Percentiles rank a stretch among this genome's conserved stretches.
These are phyloP conservation scores for Mythimna pallens DNA, from an alignment of 2,888 invertebrate genomes.

Conservation along the genomic window DNA sequence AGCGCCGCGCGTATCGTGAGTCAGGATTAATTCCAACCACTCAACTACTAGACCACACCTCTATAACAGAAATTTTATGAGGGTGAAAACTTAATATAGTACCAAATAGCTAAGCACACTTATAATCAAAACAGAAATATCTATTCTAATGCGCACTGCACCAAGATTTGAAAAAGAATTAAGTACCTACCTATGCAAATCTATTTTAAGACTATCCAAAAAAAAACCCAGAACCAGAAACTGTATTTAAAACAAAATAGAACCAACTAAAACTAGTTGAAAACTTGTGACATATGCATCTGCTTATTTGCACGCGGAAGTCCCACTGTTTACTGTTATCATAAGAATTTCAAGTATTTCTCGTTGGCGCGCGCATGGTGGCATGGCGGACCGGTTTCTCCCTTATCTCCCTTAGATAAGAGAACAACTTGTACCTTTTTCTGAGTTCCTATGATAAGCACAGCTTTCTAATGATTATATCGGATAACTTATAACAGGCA, in stretches of 20 bases:
- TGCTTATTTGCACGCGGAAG: conserved; percentile 50
- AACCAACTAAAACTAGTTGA: conserved; percentile 34
- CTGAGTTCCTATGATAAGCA: conserved; percentile 36
- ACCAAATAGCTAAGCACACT: no score
- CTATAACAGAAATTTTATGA: background rate
- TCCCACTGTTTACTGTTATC: conserved; percentile 40
- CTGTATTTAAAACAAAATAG: conserved; percentile 8
- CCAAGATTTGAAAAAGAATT: background rate
- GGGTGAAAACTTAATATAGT: background rate
- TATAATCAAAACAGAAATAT: background rate
- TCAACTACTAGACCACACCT: background rate
- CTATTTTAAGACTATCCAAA: conserved; percentile 1
- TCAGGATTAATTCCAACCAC: background rate
- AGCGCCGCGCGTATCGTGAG: no score
- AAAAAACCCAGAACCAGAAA: conserved; percentile 20
- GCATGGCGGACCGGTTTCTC: conserved; percentile 41
- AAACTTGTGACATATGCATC: conserved; percentile 48
- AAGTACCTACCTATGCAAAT: conserved; percentile 11
- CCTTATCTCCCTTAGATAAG: conserved; percentile 59
- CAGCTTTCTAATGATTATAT: conserved; percentile 27
- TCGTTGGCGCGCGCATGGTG: conserved; percentile 29
- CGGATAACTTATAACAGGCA: background rate
- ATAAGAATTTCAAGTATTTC: conserved; percentile 46
- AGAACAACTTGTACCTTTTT: conserved; percentile 36
- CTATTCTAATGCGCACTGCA: background rate